Evolutionary conservation across 2,113 vertebrate species (phyloP).

Genomic region (Suncus etruscus): DNA sequence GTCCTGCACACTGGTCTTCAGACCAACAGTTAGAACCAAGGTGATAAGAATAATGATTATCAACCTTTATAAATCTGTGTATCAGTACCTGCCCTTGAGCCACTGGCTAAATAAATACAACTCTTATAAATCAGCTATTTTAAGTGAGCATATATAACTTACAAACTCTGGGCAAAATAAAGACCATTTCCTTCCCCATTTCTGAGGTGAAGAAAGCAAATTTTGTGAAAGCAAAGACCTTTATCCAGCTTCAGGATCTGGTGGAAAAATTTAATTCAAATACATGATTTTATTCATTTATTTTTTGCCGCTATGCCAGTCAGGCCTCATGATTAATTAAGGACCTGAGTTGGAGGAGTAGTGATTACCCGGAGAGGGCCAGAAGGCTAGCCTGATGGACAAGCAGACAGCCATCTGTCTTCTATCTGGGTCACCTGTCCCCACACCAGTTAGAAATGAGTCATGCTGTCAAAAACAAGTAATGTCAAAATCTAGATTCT

Average conservation of each 20-base stretch:
- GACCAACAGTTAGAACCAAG: too few species aligned
- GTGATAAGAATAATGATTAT: too few species aligned
- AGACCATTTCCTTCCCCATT: neutral
- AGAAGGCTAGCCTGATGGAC: conserved; percentile 38
- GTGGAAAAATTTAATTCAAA: neutral
- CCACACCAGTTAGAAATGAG: neutral
- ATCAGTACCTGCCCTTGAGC: too few species aligned
- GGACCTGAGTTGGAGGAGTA: conserved; percentile 6
- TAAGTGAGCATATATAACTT: neutral
- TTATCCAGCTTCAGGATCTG: neutral
- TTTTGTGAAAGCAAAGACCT: neutral
- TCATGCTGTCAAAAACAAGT: conserved; percentile 26
- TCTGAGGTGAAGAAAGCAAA: neutral
- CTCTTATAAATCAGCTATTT: neutral
- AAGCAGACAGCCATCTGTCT: conserved; percentile 52
- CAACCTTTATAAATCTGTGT: too few species aligned
- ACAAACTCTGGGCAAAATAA: neutral
- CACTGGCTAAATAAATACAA: too few species aligned
- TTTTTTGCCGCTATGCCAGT: neutral
- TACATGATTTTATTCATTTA: neutral
- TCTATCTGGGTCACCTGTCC: neutral
- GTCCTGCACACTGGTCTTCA: too few species aligned
- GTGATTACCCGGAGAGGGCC: conserved; percentile 39
- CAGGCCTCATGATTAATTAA: neutral
- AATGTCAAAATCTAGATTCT: neutral